Base-by-base conservation (phyloP, 2,888 invertebrate species). In the Spodoptera picta region DNA sequence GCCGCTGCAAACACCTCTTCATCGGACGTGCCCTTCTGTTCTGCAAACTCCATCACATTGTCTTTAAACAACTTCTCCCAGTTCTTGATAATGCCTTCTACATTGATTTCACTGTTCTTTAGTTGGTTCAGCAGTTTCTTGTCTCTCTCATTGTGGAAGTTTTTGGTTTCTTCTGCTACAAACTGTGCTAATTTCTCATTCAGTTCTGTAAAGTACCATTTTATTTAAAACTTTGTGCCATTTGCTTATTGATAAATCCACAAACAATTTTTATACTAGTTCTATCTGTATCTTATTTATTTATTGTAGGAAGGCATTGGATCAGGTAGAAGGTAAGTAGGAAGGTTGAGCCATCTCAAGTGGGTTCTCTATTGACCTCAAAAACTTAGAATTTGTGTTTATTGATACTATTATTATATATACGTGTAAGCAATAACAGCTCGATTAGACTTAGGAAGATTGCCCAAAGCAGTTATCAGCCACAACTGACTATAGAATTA, bases 1-100 rank as follows among this genome's bases (percentile, higher is more conserved):
- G 98, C 97, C 3, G 97, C 97, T 2, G 97, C 97, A 92, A 98
- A 98, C 45, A 97, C 95, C 90, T 98, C 98, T 85, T 98, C 97
- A 88, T 98, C 98, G 0, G 97, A 97, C 0, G 97, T 97, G 49
- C 97, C 94, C 66, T 97, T 95, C 62, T 97, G 96, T 83, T 98
- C 98, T 0, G 98, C 97, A 95, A 97, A 98, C 83, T 97, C 97
- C 50, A 97, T 95, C 10, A 98, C 97, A 91, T 98, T 98, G 84
- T 98, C 96, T 69, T 96, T 97, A 87, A 97, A 98, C 7, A 96
- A 90, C 73, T 96, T 97, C 84, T 98, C 98, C 96, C 98, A 98
- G 80, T 96, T 95, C 81, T 97, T 97, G 1, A 97, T 96, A 12
- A 97, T 95, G 27, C 96, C 96, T 80, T 98, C 98, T 1, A 97